Base-by-base conservation (phyloP, 2,888 invertebrate species). In the Rhogogaster chlorosoma region DNA sequence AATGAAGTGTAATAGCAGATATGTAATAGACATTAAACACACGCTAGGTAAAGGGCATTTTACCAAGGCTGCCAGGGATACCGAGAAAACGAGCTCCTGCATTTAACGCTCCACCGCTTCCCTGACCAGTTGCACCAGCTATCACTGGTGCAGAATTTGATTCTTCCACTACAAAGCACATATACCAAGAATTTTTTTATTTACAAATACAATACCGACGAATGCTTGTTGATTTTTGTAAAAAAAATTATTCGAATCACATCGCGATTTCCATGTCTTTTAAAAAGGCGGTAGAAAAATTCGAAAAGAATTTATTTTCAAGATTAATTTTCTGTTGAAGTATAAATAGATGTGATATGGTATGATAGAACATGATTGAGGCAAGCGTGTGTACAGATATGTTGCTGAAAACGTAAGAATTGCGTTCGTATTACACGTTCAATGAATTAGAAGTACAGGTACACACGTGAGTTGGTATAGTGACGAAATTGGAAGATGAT, bases 51-150 rank as follows among this genome's bases (percentile, higher is more conserved):
- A 84, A 89, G 89, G 89, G 88, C 18, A 86, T 88, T 88, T 92
- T 90, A 89, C 89, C 89, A 89, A 89, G 89, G 88, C 91, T 92
- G 90, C 94, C 95, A 93, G 96, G 96, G 93, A 96, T 94, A 94
- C 95, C 95, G 94, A 96, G 96, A 94, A 96, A 96, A 94, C 96
- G 96, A 94, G 95, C 95, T 87, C 91, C 90, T 77, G 87, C 85
- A 88, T 90, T 87, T 87, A 89, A 89, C 87, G 91, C 88, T 85
- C 90, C 90, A 86, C 88, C 88, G 86, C 88, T 89, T 87, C 89
- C 90, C 87, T 90, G 90, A 88, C 88, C 88, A 18, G 32, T 67
- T 84, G 89, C 88, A 83, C 91, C 91, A 89, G 91, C 90, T 89
- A 93, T 92, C 88, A 90, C 90, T 90, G 93, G 93, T 84, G 92